These are phyloP conservation scores for Sturnus vulgaris DNA, from an alignment of 2,113 vertebrate species.

Conservation along the genomic window DNA sequence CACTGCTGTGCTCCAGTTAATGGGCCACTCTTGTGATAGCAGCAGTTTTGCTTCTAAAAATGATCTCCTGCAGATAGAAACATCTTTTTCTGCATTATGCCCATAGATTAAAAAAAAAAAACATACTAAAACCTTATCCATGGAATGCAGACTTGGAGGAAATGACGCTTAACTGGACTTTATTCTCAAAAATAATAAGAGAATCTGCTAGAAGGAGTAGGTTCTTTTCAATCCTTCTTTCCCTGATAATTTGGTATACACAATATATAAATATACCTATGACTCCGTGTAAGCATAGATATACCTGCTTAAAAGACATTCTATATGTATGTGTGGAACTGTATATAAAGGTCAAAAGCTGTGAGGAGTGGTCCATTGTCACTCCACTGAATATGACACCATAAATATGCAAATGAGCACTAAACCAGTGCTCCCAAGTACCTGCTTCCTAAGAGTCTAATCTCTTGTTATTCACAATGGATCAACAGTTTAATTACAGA, in stretches of 20 bases:
- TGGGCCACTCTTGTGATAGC: background rate
- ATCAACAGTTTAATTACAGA: background rate
- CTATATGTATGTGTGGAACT: background rate
- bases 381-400: background rate
- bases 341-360: background rate
- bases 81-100: background rate
- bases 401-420: background rate
- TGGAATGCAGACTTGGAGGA: background rate
- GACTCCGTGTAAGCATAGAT: background rate
- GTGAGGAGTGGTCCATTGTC: background rate
- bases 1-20: background rate
- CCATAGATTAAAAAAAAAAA: background rate
- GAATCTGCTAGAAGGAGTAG: background rate
- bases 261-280: background rate
- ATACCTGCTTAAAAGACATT: background rate
- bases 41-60: background rate
- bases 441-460: background rate
- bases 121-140: background rate
- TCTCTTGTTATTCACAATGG: background rate
- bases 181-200: background rate
- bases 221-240: background rate
- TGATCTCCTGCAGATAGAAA: background rate
- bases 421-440: background rate
- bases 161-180: background rate
- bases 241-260: background rate